A percentile compares a stretch with the other conserved stretches of the same genome.
These are phyloP conservation scores for Mustela nigripes DNA, from an alignment of 2,113 vertebrate species.

Conservation along the genomic window DNA sequence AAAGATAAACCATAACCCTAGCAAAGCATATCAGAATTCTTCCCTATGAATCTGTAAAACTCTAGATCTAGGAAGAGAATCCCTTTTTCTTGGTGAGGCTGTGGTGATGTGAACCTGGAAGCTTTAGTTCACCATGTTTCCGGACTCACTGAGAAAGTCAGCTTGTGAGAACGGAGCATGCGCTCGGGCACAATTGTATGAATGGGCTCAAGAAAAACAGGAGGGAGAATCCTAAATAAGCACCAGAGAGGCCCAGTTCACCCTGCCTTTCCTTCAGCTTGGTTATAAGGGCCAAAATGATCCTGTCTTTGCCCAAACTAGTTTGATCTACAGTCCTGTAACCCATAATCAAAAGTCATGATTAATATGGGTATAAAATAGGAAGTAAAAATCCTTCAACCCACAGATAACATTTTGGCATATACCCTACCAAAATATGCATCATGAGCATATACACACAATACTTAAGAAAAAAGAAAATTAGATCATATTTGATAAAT, in stretches of 20 bases:
- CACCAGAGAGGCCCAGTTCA: neutral
- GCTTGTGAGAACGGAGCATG: neutral
- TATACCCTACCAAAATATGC: neutral
- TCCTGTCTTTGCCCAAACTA: neutral
- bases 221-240: neutral
- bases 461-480: neutral
- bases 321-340: neutral
- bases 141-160: neutral
- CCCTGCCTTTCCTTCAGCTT: neutral
- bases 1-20: neutral
- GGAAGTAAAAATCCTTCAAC: conserved; percentile 10
- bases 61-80: neutral
- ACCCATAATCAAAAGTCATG: neutral
- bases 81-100: neutral
- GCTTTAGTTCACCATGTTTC: neutral
- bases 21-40: neutral
- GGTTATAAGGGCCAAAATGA: neutral
- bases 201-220: neutral
- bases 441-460: neutral
- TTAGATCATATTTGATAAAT: neutral
- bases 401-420: neutral
- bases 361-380: neutral
- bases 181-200: neutral
- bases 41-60: neutral
- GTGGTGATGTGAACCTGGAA: neutral